phyloP scores from a whole-genome alignment of 2,113 vertebrate genomes.

The Lepus timidus region DNA sequence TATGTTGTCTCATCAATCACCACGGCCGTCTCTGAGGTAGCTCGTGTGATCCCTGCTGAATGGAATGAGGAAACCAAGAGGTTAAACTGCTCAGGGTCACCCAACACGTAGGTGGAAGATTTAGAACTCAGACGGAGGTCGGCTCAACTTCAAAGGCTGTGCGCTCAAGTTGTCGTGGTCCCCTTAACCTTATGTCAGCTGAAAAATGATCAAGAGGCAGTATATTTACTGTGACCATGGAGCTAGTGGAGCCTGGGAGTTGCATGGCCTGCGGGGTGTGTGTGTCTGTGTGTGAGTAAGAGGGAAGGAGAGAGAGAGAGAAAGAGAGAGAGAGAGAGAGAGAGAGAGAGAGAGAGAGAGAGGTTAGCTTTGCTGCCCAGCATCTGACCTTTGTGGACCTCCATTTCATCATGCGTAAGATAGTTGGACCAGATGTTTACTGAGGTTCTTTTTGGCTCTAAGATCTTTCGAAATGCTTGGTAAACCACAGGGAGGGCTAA shows the following conservation, averaged over 20 bases:
- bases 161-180: constrained; percentile 37
- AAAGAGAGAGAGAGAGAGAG: no score
- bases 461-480: constrained; percentile 81
- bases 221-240: constrained; percentile 17
- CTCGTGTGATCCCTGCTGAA: neutral
- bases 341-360: no score
- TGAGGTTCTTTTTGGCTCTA: constrained; percentile 77
- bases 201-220: constrained; percentile 55
- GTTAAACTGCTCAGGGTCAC: constrained; percentile 69
- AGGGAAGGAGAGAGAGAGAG: no score
- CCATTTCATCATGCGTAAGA: constrained; percentile 81
- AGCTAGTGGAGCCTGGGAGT: neutral
- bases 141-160: constrained; percentile 68
- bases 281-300: neutral
- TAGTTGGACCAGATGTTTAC: constrained; percentile 81
- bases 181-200: constrained; percentile 43
- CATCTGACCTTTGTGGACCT: constrained; percentile 79
- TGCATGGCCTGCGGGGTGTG: neutral
- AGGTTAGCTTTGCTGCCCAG: constrained; percentile 69
- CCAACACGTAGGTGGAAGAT: constrained; percentile 40
- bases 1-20: constrained; percentile 40
- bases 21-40: constrained; percentile 51
- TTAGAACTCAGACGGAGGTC: constrained; percentile 53
- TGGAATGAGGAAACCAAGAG: constrained; percentile 63
- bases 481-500: constrained; percentile 81